A percentile compares a stretch with the other conserved stretches of the same genome.
Conservation (phyloP, 37 sponge, comb jelly and placozoan genomes). For the Cliona cf. orientalis region DNA sequence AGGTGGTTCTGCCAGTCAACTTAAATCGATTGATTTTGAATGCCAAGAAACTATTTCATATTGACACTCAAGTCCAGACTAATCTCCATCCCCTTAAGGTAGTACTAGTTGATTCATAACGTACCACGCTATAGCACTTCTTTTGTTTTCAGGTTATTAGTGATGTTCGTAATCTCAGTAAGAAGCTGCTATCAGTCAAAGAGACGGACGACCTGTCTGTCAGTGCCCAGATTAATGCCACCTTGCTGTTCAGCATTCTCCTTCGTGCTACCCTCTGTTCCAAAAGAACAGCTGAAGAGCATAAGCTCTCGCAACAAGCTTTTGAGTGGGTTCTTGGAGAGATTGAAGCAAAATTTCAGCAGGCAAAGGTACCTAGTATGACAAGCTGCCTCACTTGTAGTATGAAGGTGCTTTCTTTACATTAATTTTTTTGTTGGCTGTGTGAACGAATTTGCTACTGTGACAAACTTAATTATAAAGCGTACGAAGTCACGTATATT, state of each 20-base stretch:
- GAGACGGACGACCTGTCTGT: constrained; percentile 89
- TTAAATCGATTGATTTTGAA: constrained; percentile 93
- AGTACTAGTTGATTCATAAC: too few relatives aligned
- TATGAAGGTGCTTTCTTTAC: too few relatives aligned
- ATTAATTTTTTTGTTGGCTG: too few relatives aligned
- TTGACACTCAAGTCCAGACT: constrained; percentile 71
- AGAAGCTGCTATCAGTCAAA: constrained; percentile 90
- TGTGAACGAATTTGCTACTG: too few relatives aligned
- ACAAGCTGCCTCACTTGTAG: too few relatives aligned
- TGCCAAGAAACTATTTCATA: constrained; percentile 96
- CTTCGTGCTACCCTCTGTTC: constrained; percentile 88
- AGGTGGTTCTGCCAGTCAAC: constrained; percentile 93
- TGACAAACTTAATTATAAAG: too few relatives aligned
- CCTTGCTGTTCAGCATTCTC: constrained; percentile 89
- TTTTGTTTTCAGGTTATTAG: too few relatives aligned
- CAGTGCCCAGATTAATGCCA: constrained; percentile 96
- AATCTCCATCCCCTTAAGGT: constrained; percentile 96
- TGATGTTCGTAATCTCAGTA: constrained; percentile 86
- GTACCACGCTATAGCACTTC: too few relatives aligned
- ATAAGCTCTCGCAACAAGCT: constrained; percentile 88
- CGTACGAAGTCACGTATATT: too few relatives aligned
- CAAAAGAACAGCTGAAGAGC: constrained; percentile 83
- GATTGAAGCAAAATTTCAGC: constrained; percentile 91
- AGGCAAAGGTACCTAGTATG: constrained; percentile 88
- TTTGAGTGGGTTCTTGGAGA: constrained; percentile 99